These are phyloP conservation scores for Periophthalmodon schlosseri DNA, from an alignment of 2,113 vertebrate species.

Conservation along the genomic window DNA sequence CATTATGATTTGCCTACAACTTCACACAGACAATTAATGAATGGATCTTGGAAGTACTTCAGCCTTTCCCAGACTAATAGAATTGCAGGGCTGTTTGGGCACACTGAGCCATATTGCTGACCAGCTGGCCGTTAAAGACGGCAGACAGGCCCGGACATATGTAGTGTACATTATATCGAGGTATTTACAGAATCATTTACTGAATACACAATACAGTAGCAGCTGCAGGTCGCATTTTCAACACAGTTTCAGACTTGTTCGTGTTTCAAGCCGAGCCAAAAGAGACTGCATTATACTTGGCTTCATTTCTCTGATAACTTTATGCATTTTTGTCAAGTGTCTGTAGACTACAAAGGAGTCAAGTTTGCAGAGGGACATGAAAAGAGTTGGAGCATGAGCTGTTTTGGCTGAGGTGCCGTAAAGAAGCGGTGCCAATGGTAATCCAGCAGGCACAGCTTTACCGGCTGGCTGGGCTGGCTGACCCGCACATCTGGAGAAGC, in stretches of 20 bases:
- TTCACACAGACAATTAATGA: slow-evolving; percentile 81
- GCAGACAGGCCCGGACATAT: slow-evolving; percentile 76
- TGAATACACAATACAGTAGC: slow-evolving; percentile 68
- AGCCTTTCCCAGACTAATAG: slow-evolving; percentile 69
- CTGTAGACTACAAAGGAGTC: slow-evolving; percentile 42
- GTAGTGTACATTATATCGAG: slow-evolving; percentile 77
- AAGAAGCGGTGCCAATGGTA: slow-evolving; percentile 48
- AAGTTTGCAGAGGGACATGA: slow-evolving; percentile 45
- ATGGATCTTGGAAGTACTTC: slow-evolving; percentile 77
- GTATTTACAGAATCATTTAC: slow-evolving; percentile 60
- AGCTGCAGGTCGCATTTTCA: slow-evolving; percentile 61
- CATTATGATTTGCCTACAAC: slow-evolving; percentile 79
- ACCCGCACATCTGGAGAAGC: slow-evolving; percentile 69
- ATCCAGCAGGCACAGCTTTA: slow-evolving; percentile 43
- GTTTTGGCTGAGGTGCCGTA: slow-evolving; percentile 49
- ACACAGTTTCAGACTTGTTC: slow-evolving; percentile 47
- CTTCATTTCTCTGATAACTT: slow-evolving; percentile 64
- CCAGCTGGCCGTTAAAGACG: slow-evolving; percentile 82
- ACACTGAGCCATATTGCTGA: slow-evolving; percentile 80
- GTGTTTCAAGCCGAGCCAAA: slow-evolving; percentile 74
- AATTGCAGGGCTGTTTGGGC: slow-evolving; percentile 71
- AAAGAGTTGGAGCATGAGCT: slow-evolving; percentile 36
- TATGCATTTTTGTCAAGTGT: slow-evolving; percentile 52
- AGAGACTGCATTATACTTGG: slow-evolving; percentile 71
- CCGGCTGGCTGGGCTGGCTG: slow-evolving; percentile 53